These are phyloP conservation scores for Ophion ventricosus DNA, from an alignment of 2,888 invertebrate genomes.

Conservation along the genomic window DNA sequence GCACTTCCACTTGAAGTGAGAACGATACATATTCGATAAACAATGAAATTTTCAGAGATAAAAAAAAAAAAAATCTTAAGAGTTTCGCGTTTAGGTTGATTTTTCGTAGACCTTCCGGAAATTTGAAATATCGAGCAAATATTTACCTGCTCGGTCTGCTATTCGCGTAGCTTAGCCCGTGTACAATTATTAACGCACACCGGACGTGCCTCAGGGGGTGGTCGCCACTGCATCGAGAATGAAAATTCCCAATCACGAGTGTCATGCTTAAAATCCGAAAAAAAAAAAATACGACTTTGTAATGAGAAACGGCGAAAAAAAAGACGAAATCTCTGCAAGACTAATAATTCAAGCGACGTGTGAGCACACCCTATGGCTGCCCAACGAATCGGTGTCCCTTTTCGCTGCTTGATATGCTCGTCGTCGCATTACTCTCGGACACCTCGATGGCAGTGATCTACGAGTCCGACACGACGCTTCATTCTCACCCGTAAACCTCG, in stretches of 20 bases:
- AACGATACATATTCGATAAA: too few species aligned
- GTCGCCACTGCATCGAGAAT: slow-evolving; percentile 45
- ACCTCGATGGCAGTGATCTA: slow-evolving; percentile 55
- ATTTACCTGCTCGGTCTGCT: neutral
- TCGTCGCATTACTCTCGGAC: slow-evolving; percentile 41
- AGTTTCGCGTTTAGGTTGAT: neutral
- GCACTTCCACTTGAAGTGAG: neutral
- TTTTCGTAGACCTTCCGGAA: neutral
- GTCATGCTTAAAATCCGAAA: slow-evolving; percentile 20
- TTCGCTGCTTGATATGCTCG: slow-evolving; percentile 73
- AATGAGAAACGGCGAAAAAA: slow-evolving; percentile 41
- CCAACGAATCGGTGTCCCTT: slow-evolving; percentile 70
- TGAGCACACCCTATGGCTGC: slow-evolving; percentile 56
- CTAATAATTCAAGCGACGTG: slow-evolving; percentile 60
- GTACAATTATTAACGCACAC: slow-evolving; percentile 6
- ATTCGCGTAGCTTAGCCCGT: neutral
- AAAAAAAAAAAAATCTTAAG: neutral
- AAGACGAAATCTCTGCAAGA: slow-evolving; percentile 32
- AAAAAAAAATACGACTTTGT: slow-evolving; percentile 39
- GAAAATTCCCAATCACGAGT: slow-evolving; percentile 42
- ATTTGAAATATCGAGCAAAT: neutral
- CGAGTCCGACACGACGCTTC: slow-evolving; percentile 48
- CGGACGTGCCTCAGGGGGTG: slow-evolving; percentile 53
- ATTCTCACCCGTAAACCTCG: slow-evolving; percentile 17
- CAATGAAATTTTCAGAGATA: too few species aligned